Evolutionary conservation across 2,113 vertebrate genomes (phyloP).

Genomic region (Megaceryle maxima): DNA sequence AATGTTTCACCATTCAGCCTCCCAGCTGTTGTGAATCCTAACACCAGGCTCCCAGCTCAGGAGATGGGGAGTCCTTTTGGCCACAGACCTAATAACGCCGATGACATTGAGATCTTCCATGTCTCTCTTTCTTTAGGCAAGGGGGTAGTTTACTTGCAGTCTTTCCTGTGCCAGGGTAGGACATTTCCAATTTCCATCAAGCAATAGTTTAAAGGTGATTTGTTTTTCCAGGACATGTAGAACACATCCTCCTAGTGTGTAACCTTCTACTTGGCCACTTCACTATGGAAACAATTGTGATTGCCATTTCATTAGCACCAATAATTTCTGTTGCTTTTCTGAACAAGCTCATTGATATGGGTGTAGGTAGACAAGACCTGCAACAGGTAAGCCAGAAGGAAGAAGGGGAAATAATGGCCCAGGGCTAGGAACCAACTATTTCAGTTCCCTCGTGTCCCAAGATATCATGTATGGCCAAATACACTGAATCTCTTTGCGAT

Average conservation of each 20-base stretch:
- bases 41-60: accelerated
- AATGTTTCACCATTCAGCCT: not conserved
- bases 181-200: not conserved
- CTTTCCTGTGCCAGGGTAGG: not conserved
- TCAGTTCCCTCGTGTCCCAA: not conserved
- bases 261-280: not conserved
- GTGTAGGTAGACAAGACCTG: not conserved
- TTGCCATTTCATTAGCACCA: not conserved
- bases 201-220: not conserved
- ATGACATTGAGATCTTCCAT: not conserved
- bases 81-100: not conserved
- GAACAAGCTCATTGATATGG: not conserved
- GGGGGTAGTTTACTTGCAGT: not conserved
- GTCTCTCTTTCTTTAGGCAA: not conserved
- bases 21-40: not conserved
- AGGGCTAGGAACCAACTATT: not conserved
- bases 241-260: not conserved
- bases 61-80: not conserved
- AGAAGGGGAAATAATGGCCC: not conserved
- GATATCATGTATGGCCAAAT: not conserved
- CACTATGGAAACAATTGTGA: not conserved
- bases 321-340: not conserved
- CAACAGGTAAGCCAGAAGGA: not conserved
- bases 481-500: not conserved
- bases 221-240: not conserved